Evolutionary conservation across 2,888 invertebrate species (phyloP).

Genomic region (Ashinkailepas kermadecensis): DNA sequence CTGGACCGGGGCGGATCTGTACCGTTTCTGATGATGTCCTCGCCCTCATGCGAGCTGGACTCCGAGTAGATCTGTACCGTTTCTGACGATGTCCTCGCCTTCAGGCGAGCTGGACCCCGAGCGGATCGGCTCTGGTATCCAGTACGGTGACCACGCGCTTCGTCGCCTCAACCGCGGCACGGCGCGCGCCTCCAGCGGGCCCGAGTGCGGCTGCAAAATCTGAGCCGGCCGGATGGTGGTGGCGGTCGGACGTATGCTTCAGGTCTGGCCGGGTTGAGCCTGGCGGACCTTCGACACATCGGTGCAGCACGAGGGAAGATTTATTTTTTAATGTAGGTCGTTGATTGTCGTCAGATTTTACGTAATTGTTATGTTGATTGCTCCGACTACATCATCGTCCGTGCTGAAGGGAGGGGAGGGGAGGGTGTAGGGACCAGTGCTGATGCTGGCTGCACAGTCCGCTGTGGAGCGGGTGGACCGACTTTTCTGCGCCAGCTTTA

Average conservation of each 20-base stretch:
- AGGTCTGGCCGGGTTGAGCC: background rate
- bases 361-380: background rate
- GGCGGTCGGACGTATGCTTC: background rate
- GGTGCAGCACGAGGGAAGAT: background rate
- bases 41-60: slow-evolving; percentile 60
- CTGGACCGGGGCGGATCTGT: no score
- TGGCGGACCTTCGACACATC: background rate
- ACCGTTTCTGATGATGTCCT: background rate
- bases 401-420: background rate
- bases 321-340: background rate
- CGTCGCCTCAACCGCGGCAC: slow-evolving; percentile 45
- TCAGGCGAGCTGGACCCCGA: slow-evolving; percentile 72
- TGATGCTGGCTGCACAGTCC: background rate
- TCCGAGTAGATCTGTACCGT: slow-evolving; percentile 52
- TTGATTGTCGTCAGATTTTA: background rate
- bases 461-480: background rate
- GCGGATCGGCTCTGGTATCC: slow-evolving; percentile 64
- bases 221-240: background rate
- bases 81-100: slow-evolving; percentile 28
- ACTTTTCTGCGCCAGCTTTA: background rate
- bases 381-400: background rate
- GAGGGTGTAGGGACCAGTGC: background rate
- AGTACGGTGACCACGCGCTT: slow-evolving; percentile 56
- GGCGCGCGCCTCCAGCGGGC: background rate
- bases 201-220: slow-evolving; percentile 1